Base-by-base conservation (phyloP, 1,140 invertebrate species). In the Sipha flava region DNA sequence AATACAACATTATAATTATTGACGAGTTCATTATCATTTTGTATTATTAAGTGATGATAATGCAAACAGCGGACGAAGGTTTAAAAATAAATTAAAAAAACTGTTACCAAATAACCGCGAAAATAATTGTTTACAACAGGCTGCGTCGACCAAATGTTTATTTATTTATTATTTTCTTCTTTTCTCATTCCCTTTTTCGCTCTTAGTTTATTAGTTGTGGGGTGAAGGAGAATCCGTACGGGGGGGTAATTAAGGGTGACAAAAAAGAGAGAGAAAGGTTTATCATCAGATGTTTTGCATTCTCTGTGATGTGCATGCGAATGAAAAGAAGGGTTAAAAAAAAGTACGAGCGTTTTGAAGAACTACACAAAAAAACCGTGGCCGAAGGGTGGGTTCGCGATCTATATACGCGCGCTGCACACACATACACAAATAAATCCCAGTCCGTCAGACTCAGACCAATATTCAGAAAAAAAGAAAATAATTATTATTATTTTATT, bases 211-310 rank as follows among this genome's bases (percentile, higher is more conserved):
- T 73, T 73, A 2, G 29, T 16, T 37, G 29, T n/a, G 21, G 43
- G 43, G 43, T 21, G 34, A 57, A 40, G n/a, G 72, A 57, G n/a
- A n/a, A 40, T 66, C 62, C 23, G 10, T 66, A 57, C 72, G 49
- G 72, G 72, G n/a, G 72, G 72, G 72, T 77, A 77, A 77, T 77
- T 77, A 77, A 54, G 72, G 49, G 72, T 77, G 72, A 77, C 49
- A 18, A 57, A 57, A 40, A 40, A 49, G 18, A 3, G 70, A 73
- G 49, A 54, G 49, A 75, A 52, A 68, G 64, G 66, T 47, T 45
- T 68, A 68, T 47, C 21, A 26, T 68, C 66, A 16, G 66, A 57
- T 77, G 49, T 57, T 77, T 77, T 57, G 72, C 72, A 77, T 77
- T 37, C 72, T 57, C 21, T 77, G 49, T 26, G 29, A 34, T 52